Conservation (phyloP, 2,113 vertebrate species). For the Tamias sibiricus region DNA sequence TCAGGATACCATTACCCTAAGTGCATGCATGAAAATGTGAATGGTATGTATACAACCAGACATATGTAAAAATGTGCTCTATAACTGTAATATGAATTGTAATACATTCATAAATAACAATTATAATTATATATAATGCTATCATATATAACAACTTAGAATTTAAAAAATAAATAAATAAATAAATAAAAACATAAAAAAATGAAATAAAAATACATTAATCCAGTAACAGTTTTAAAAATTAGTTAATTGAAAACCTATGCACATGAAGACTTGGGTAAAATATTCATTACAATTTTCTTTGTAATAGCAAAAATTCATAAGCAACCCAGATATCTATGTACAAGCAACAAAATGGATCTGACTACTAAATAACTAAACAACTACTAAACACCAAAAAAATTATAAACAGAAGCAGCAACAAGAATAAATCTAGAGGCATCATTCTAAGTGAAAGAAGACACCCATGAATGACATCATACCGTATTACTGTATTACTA, state of each 20-base stretch:
- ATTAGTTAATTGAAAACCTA: conserved; percentile 32
- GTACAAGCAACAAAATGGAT: background rate
- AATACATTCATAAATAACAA: no score
- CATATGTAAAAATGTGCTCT: no score
- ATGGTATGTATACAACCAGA: no score
- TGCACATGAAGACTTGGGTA: background rate
- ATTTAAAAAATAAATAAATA: no score
- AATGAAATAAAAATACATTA: no score
- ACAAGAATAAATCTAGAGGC: background rate
- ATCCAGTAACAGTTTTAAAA: background rate
- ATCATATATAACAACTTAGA: no score
- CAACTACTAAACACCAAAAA: background rate
- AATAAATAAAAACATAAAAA: no score
- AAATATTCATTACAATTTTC: background rate
- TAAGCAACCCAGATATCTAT: background rate
- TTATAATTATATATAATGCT: no score
- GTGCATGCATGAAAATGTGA: no score
- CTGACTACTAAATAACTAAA: background rate
- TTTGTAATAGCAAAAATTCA: background rate
- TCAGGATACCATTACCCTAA: no score
- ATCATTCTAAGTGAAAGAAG: background rate
- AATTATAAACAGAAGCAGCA: background rate
- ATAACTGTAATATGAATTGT: no score
- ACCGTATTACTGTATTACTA: accelerated
- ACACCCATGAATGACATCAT: no score